Evolutionary conservation across 2,888 invertebrate species (phyloP).

Genomic region (Allolobophora icterica): DNA sequence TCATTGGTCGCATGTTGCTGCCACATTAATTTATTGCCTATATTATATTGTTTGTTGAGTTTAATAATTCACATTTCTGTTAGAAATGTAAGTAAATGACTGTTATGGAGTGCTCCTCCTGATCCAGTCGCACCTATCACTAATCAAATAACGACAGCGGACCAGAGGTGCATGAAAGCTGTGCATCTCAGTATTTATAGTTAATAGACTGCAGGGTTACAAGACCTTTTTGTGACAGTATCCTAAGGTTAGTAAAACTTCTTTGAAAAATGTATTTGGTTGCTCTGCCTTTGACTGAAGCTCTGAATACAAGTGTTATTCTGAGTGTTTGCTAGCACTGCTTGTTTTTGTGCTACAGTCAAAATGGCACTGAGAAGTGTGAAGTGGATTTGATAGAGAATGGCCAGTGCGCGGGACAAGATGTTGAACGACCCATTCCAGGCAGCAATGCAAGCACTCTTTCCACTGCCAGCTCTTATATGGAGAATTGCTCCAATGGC

Average conservation of each 20-base stretch:
- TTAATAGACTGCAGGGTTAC: not conserved
- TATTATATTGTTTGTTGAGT: not conserved
- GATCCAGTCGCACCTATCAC: not conserved
- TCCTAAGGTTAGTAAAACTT: not conserved
- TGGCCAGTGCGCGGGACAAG: not conserved
- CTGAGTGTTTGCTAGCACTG: slow-evolving; percentile 5
- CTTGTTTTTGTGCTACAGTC: not conserved
- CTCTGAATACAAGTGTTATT: not conserved
- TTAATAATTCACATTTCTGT: not conserved
- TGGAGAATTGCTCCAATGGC: slow-evolving; percentile 55
- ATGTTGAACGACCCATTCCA: slow-evolving; percentile 39
- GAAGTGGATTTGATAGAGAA: slow-evolving; percentile 13
- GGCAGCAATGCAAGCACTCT: slow-evolving; percentile 58
- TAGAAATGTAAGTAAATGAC: not conserved
- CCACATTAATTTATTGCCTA: not conserved
- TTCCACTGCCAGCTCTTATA: slow-evolving; percentile 54
- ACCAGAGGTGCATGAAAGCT: not conserved
- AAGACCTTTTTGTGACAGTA: not conserved
- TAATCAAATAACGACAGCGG: not conserved
- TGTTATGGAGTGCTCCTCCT: not conserved
- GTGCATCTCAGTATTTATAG: not conserved
- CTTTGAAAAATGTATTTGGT: not conserved
- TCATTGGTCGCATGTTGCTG: not conserved
- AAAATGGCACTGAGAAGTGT: not conserved
- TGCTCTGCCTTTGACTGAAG: not conserved